Base-by-base conservation (phyloP, 2,113 vertebrate genomes). In the Hydrolagus affinis region DNA sequence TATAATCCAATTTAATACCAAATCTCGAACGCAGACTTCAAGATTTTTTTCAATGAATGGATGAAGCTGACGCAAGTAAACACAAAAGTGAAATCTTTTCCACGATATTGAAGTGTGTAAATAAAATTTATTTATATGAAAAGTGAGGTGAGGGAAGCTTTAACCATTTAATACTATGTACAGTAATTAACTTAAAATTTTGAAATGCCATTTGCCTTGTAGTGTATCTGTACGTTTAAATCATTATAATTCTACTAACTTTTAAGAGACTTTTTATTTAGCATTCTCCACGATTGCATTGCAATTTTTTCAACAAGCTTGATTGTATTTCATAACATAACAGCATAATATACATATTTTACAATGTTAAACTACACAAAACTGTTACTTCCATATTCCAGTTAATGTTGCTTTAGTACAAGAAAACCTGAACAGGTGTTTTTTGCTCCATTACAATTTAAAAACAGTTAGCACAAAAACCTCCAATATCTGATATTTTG, bases 1-100 rank as follows among this genome's bases (percentile, higher is more conserved):
- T 80, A 80, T 66, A 83, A 83, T 66, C 7, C 19, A 75, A 19
- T 75, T 75, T 83, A 83, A 19, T 56, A 30, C 19, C 17, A 14
- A 21, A 21, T 21, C 60, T 83, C 32, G 17, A 8, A 17, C 12
- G 19, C 23, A 11, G 32, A 6, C 62, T 17, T 64, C 6, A 21
- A 68, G 66, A 23, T 66, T 68, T 83, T 6, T 44, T 44, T 44
- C 1, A 44, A 44, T 44, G 44, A 44, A 6, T 44, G 44, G 44
- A 6, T 44, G 44, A 44, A 44, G 44, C 44, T 44, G 44, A 44
- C 44, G 44, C 44, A 44, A 68, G 78, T 19, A 56, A 28, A 83
- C 73, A 56, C 44, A 44, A 1, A 44, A 56, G 32, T n/a, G 32
- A 66, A 66, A 68, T 83, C 59, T 25, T 32, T 44, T 75, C 66